Conservation (phyloP, 2,113 vertebrate species). For the Seriola rivoliana region DNA sequence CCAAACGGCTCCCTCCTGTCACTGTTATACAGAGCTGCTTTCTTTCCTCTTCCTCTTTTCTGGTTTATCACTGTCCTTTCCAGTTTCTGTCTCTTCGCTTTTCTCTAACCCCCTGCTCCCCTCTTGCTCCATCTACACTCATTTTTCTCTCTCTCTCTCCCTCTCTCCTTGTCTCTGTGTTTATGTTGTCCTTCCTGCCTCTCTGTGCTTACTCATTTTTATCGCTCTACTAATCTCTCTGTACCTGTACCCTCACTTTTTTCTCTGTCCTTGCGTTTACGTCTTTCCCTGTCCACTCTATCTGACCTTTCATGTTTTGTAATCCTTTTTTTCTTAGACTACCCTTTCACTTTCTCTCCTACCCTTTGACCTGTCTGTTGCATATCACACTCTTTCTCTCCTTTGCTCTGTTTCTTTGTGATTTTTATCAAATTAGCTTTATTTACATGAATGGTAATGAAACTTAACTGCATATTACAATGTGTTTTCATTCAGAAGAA, state of each 20-base stretch:
- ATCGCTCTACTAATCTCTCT: conserved; percentile 28
- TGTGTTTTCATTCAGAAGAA: neutral
- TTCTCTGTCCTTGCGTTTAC: conserved; percentile 32
- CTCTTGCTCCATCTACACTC: neutral
- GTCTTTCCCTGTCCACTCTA: conserved; percentile 3
- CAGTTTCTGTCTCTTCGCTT: conserved; percentile 36
- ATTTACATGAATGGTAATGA: neutral
- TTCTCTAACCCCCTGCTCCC: conserved; percentile 10
- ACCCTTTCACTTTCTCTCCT: neutral
- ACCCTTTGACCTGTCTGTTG: neutral
- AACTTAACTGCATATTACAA: neutral
- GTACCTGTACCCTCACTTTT: conserved; percentile 11
- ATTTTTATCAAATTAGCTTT: neutral
- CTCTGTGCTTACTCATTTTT: conserved; percentile 8
- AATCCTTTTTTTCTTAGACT: neutral
- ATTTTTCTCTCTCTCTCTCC: neutral
- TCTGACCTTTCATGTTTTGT: neutral
- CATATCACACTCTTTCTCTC: neutral
- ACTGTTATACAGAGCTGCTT: conserved; percentile 49
- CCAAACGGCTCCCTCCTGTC: conserved; percentile 70
- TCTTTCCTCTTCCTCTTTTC: conserved; percentile 17
- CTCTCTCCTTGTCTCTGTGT: neutral
- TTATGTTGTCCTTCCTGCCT: conserved; percentile 8
- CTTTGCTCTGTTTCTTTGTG: neutral
- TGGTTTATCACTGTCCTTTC: conserved; percentile 47